Percentiles rank a stretch among this genome's conserved stretches.
Conservation (phyloP, 2,113 vertebrate species). For the Globicephala melas region DNA sequence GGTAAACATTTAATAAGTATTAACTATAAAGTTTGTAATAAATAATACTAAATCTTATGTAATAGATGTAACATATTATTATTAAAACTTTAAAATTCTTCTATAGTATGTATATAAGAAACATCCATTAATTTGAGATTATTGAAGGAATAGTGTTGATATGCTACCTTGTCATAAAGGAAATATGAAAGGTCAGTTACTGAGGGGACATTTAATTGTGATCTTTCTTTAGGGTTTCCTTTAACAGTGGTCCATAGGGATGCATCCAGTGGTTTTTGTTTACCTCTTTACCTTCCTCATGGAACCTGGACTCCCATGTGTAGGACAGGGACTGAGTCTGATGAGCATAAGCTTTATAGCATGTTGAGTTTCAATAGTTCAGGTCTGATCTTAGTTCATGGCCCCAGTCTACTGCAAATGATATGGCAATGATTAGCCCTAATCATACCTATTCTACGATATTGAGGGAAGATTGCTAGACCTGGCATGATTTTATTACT, state of each 20-base stretch:
- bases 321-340: slow-evolving; percentile 18
- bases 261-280: slow-evolving; percentile 57
- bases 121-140: not conserved
- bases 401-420: not conserved
- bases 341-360: slow-evolving; percentile 21
- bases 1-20: slow-evolving; percentile 2
- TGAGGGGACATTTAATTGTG: slow-evolving; percentile 12
- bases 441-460: not conserved
- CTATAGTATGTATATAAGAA: not conserved
- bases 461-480: not conserved
- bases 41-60: not conserved
- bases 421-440: not conserved
- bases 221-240: slow-evolving; percentile 52
- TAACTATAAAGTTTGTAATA: not conserved
- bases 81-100: slow-evolving; percentile 11
- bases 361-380: not conserved
- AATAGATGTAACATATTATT: not conserved
- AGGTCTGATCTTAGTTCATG: not conserved
- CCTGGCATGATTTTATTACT: not conserved
- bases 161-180: not conserved
- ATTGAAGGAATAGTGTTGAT: not conserved
- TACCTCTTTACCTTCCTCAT: slow-evolving; percentile 40
- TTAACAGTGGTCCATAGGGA: not conserved
- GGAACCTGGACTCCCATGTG: slow-evolving; percentile 33
- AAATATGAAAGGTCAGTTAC: not conserved